These are phyloP conservation scores for Pyrocephalus nanus DNA, from an alignment of 2,797 vertebrate species.

Conservation along the genomic window DNA sequence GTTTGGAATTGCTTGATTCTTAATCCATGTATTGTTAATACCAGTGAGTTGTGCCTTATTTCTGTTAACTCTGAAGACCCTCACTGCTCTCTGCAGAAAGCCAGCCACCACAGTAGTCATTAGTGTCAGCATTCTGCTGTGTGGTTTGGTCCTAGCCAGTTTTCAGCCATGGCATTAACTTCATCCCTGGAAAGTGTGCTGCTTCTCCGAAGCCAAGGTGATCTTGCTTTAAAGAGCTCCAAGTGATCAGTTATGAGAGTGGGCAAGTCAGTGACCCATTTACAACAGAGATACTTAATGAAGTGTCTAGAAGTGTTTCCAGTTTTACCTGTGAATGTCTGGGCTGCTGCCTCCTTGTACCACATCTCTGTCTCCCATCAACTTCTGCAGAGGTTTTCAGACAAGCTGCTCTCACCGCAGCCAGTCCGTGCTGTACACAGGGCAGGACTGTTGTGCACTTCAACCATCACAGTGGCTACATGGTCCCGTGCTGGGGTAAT, in stretches of 20 bases:
- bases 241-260: background rate
- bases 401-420: background rate
- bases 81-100: background rate
- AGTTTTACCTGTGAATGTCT: background rate
- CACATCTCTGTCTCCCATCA: fast-evolving
- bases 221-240: background rate
- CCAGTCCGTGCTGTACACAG: fast-evolving
- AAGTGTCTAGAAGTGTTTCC: background rate
- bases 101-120: background rate
- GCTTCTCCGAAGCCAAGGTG: background rate
- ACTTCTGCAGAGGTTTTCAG: background rate
- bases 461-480: fast-evolving
- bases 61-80: background rate
- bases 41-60: background rate
- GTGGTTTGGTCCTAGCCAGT: background rate
- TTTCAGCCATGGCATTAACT: background rate
- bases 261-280: background rate
- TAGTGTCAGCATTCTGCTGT: background rate
- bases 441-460: background rate
- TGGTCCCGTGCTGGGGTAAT: fast-evolving
- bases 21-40: background rate
- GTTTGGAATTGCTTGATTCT: background rate
- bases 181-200: background rate
- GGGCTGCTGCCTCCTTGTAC: background rate
- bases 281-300: background rate